A percentile compares a stretch with the other conserved stretches of the same genome.
These are phyloP conservation scores for Stercorarius parasiticus DNA, from an alignment of 2,113 vertebrate genomes.

Conservation along the genomic window DNA sequence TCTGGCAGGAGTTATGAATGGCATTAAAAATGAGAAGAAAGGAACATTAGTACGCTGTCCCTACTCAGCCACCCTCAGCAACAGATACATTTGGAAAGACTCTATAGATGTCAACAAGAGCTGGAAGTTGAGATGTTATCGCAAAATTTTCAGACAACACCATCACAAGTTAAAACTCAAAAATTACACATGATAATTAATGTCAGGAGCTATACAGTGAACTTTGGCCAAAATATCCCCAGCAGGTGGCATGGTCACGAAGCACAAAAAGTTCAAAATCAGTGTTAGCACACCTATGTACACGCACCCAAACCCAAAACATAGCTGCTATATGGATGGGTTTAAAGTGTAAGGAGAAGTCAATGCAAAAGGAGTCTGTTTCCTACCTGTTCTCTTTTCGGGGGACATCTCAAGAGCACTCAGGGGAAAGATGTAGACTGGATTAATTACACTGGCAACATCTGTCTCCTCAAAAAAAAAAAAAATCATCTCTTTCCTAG, in stretches of 20 bases:
- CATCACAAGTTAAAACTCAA: background rate
- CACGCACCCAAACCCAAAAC: background rate
- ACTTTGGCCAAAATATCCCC: background rate
- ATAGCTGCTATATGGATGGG: background rate
- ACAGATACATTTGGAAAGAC: background rate
- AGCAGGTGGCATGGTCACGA: background rate
- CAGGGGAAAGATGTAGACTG: background rate
- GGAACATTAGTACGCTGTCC: background rate
- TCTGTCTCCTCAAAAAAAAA: background rate
- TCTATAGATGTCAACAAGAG: background rate
- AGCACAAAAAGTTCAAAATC: background rate
- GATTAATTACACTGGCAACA: background rate
- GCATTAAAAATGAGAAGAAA: background rate
- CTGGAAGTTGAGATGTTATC: background rate
- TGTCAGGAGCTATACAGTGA: background rate
- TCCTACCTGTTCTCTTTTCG: background rate
- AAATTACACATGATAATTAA: background rate
- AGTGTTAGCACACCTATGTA: rapidly evolving
- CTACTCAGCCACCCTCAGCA: background rate
- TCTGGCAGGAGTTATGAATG: background rate
- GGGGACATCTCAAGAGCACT: background rate
- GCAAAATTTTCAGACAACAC: background rate
- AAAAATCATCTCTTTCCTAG: background rate
- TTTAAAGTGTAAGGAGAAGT: background rate
- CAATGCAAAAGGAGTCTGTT: background rate